Evolutionary conservation across 1,140 invertebrate genomes (phyloP).

Genomic region (Drosophila athabasca): DNA sequence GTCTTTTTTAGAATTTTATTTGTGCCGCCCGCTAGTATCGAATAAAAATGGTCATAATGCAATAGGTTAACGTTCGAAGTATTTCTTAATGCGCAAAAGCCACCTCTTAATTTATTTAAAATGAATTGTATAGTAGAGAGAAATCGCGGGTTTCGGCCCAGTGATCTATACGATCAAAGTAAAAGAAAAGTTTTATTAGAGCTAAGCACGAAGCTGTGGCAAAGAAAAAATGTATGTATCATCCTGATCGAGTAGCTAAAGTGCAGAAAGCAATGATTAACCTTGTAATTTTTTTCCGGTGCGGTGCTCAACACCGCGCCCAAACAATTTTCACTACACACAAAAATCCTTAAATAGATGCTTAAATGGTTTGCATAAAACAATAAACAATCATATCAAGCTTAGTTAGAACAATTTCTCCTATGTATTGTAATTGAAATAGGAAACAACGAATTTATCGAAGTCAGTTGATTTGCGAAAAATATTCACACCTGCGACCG

Average conservation of each 20-base stretch:
- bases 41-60: constrained; percentile 11
- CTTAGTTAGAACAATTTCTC: constrained; percentile 26
- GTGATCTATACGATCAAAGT: constrained; percentile 90
- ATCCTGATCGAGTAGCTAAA: background rate
- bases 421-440: constrained; percentile 32
- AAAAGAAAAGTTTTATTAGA: constrained; percentile 92
- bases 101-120: background rate
- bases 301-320: background rate
- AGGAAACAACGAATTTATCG: constrained; percentile 83
- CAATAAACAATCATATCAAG: constrained; percentile 5
- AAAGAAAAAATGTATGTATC: constrained; percentile 59
- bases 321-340: constrained; percentile 2
- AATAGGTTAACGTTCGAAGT: constrained; percentile 16
- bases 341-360: background rate
- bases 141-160: constrained; percentile 91
- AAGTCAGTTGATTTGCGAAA: constrained; percentile 91
- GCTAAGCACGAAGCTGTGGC: constrained; percentile 86
- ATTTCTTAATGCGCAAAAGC: constrained; percentile 25
- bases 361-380: constrained; percentile 1
- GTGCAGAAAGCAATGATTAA: background rate
- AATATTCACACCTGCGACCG: constrained; percentile 92
- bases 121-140: constrained; percentile 76
- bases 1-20: constrained; percentile 14
- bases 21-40: constrained; percentile 6
- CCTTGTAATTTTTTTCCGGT: too few relatives aligned